Evolutionary conservation across 2,888 invertebrate species (phyloP).

Genomic region (Masnerella sp.): DNA sequence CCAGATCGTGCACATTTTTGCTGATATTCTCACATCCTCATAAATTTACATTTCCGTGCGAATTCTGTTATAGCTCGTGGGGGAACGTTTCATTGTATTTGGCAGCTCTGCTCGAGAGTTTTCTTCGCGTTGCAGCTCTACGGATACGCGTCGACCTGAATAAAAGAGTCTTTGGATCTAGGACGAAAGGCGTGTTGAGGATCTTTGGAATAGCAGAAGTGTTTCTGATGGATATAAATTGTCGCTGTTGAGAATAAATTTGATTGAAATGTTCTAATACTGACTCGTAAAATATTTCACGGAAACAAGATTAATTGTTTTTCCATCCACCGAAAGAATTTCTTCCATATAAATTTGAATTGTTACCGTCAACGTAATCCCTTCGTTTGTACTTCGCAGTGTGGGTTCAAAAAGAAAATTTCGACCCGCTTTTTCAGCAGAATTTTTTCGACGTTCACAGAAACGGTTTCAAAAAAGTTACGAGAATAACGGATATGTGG

Average conservation of each 20-base stretch:
- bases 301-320: constrained; percentile 41
- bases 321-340: constrained; percentile 26
- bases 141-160: constrained; percentile 42
- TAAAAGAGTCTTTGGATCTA: constrained; percentile 51
- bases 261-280: constrained; percentile 53
- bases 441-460: no score
- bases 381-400: not conserved
- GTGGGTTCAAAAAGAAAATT: no score
- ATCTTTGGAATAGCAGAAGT: constrained; percentile 41
- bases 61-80: constrained; percentile 46
- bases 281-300: constrained; percentile 26
- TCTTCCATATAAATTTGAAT: constrained; percentile 12
- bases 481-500: not conserved
- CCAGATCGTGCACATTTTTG: no score
- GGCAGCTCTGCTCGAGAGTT: constrained; percentile 38
- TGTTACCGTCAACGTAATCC: not conserved
- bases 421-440: no score
- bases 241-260: constrained; percentile 46
- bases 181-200: constrained; percentile 50
- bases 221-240: constrained; percentile 56
- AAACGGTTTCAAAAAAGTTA: constrained; percentile 6
- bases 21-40: no score
- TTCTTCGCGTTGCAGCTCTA: constrained; percentile 44
- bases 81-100: constrained; percentile 40
- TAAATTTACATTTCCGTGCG: constrained; percentile 40